Percentiles rank a stretch among this genome's conserved stretches.
Evolutionary conservation across 1,140 invertebrate genomes (phyloP).

Genomic region (Chironomus striatipennis): DNA sequence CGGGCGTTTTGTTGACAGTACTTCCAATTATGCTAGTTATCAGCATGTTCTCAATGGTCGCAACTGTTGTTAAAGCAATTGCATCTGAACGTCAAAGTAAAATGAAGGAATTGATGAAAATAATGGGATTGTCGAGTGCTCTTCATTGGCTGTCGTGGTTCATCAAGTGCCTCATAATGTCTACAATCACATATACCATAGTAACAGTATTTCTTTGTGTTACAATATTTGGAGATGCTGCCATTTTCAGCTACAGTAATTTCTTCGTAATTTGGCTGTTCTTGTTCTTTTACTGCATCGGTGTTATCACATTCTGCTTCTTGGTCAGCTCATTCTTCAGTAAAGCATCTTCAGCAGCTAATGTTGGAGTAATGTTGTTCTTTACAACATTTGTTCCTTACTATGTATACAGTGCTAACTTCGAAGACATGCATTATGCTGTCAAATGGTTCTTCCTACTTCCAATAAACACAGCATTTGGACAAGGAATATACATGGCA

Average conservation of each 20-base stretch:
- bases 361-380: not conserved
- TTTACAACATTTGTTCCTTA: not conserved
- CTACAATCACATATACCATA: slow-evolving; percentile 50
- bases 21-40: not conserved
- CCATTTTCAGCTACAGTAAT: slow-evolving; percentile 36
- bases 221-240: slow-evolving; percentile 30
- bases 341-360: slow-evolving; percentile 45
- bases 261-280: slow-evolving; percentile 44
- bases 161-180: slow-evolving; percentile 61
- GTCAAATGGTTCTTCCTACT: not conserved
- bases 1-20: not conserved
- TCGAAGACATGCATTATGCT: not conserved
- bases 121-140: slow-evolving; percentile 77
- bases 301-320: slow-evolving; percentile 52
- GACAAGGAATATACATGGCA: slow-evolving; percentile 60
- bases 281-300: slow-evolving; percentile 43
- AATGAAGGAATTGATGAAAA: slow-evolving; percentile 75
- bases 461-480: slow-evolving; percentile 61
- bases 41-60: not conserved
- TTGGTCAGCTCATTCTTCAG: slow-evolving; percentile 55
- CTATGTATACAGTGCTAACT: not conserved
- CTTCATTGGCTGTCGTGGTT: slow-evolving; percentile 81
- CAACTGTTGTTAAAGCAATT: not conserved
- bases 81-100: slow-evolving; percentile 55
- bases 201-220: slow-evolving; percentile 49